These are phyloP conservation scores for Ophioninae sp. DNA, from an alignment of 2,888 invertebrate genomes.

Conservation along the genomic window DNA sequence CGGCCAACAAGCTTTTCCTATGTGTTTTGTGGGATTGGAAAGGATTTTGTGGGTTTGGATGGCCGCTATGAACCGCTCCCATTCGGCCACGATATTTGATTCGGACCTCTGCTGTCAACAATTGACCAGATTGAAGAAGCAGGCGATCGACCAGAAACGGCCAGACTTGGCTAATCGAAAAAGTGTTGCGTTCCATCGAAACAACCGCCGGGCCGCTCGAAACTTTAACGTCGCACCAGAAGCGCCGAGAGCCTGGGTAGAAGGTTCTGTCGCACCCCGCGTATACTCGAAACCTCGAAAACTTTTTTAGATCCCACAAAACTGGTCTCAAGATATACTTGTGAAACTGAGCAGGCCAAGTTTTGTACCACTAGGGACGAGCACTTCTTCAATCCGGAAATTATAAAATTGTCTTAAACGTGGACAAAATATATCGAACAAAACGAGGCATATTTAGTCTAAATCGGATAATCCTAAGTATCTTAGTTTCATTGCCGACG, in stretches of 20 bases:
- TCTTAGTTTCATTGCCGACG: not conserved
- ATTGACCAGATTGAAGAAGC: slow-evolving; percentile 55
- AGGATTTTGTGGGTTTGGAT: no score
- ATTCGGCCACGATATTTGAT: slow-evolving; percentile 10
- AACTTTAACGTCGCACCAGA: slow-evolving; percentile 65
- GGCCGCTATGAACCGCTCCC: slow-evolving; percentile 63
- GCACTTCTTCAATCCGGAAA: not conserved
- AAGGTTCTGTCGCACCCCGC: slow-evolving; percentile 66
- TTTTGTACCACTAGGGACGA: slow-evolving; percentile 7
- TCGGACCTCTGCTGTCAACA: slow-evolving; percentile 41
- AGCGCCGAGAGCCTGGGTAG: slow-evolving; percentile 66
- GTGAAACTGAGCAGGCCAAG: not conserved
- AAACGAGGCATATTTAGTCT: slow-evolving; percentile 2
- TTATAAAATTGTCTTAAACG: not conserved
- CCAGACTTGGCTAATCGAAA: slow-evolving; percentile 46
- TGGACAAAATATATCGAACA: not conserved
- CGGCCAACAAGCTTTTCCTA: slow-evolving; percentile 60
- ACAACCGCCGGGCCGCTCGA: slow-evolving; percentile 64
- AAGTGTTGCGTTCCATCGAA: not conserved
- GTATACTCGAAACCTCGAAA: slow-evolving; percentile 71
- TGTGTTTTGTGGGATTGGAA: not conserved
- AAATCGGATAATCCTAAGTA: not conserved
- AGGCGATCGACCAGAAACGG: slow-evolving; percentile 49
- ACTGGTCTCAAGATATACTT: slow-evolving; percentile 31
- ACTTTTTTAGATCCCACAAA: slow-evolving; percentile 66